Evolutionary conservation across 2,888 invertebrate species (phyloP), one percentile per base, ranked within the genome.

Genomic region (Acleris literana): DNA sequence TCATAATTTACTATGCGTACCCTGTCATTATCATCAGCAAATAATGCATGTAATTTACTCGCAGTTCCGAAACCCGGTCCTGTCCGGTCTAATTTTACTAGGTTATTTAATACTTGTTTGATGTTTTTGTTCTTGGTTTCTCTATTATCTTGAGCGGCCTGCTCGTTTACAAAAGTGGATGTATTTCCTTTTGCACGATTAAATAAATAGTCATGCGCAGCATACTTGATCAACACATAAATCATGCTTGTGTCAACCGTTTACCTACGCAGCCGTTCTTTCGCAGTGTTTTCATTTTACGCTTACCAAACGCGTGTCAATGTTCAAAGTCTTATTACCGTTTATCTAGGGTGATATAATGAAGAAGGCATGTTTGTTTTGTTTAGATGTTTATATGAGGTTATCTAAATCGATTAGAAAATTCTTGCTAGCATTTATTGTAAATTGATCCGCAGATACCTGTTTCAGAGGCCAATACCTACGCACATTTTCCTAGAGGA

Each of bases 1-100:
- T 65, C 56, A 65, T 61, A 65, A 60, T 22, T 29, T 54, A 56
- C 17, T n/a, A n/a, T 22, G 54, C 46, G 44, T 49, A 39, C 39
- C 7, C 39, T 13, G 39, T 39, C 39, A 39, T 65, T 65, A 65
- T 65, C 65, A 46, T 60, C 16, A 25, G 65, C 56, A 51, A 65
- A 65, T 61, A 49, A 56, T 56, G 22, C 33, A 65, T 56, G 55
- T 55, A 51, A 20, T 56, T 60, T 60, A 29, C 44, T 60, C 51
- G 44, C 17, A 39, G 13, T 39, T 55, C 18, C 20, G 44, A 57
- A 57, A 22, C 22, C 22, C 46, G 46, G 17, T 16, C 13, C 5
- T 16, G 13, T 43, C 5, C 13, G 7, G 4, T 46, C 16, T 46
- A n/a, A 44, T 13, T n/a, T 44, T 44, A 13, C 16, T 13, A 44